These are phyloP conservation scores for Gila orcuttii DNA, from an alignment of 2,113 vertebrate genomes.

Conservation along the genomic window DNA sequence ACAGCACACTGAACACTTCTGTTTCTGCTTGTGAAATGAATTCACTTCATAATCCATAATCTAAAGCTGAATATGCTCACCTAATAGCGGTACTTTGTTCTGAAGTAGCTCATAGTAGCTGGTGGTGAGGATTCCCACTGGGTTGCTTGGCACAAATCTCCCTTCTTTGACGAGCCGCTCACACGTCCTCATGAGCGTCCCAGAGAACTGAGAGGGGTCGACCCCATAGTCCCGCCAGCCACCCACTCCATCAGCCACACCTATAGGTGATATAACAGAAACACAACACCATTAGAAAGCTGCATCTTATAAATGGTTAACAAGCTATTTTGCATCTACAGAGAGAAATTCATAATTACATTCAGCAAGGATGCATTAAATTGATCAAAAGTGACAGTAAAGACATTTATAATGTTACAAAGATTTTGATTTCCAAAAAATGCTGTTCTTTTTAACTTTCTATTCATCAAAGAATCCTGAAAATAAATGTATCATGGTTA, in stretches of 20 bases:
- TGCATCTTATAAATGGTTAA: not conserved
- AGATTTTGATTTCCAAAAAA: no score
- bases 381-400: no score
- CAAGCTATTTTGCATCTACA: not conserved
- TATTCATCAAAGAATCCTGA: no score
- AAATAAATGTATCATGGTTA: no score
- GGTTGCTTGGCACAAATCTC: constrained; percentile 90
- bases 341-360: no score
- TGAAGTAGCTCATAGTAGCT: constrained; percentile 96
- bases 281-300: not conserved
- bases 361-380: no score
- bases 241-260: constrained; percentile 96
- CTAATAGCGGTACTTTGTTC: constrained; percentile 97
- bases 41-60: not conserved
- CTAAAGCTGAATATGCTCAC: constrained; percentile 74
- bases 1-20: not conserved
- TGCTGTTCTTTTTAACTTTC: no score
- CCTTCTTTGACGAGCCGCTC: constrained; percentile 96
- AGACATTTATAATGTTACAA: no score
- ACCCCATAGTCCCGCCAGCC: constrained; percentile 99
- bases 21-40: not conserved
- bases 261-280: constrained; percentile 66
- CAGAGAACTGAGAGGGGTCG: constrained; percentile 97
- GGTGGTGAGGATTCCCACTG: constrained; percentile 94
- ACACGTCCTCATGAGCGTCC: constrained; percentile 96